Base-by-base conservation (phyloP, 2,113 vertebrate genomes). In the Urocitellus parryii region DNA sequence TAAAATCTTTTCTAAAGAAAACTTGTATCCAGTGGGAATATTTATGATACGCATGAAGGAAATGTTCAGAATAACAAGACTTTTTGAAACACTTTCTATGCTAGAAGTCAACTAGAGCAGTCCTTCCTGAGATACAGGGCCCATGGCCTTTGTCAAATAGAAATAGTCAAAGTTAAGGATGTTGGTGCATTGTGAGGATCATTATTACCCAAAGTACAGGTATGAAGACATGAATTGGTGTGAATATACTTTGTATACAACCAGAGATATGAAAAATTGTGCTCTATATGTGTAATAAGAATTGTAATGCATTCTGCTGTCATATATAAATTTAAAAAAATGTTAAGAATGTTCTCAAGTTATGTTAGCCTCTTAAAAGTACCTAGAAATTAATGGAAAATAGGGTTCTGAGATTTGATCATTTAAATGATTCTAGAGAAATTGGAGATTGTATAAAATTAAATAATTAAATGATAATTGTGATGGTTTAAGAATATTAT, bases 371-470 rank as follows among this genome's bases (percentile, higher is more conserved):
- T n/a, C 72, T 78, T 93, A 81, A 95, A 93, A 94, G 11, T 65
- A 51, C 1, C 48, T 81, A 53, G 82, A 95, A 72, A 58, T 37
- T 58, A 37, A 32, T 51, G 42, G 11, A 29, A 80, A 72, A 27
- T 1, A 29, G 2, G 3, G 24, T 76, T n/a, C 68, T 22, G 20
- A 53, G 58, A 85, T 88, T 61, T 39, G 14, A 74, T 82, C 14
- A 78, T 78, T 93, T 79, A 88, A 87, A 14, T 83, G n/a, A 78
- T 51, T 85, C 53, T 78, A 51, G 74, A 68, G 67, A 88, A 93
- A 91, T 22, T 74, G 16, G 27, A 88, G 13, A 72, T 76, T 27
- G 24, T 32, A 53, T 74, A 78, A 86, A 86, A 63, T 53, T 17
- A 53, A 16, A 53, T 53, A 53, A 53, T 53, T 53, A 53, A 53